Evolutionary conservation across 1,140 invertebrate genomes (phyloP), one percentile per base, ranked within the genome.

Genomic region (Carposina sasakii): DNA sequence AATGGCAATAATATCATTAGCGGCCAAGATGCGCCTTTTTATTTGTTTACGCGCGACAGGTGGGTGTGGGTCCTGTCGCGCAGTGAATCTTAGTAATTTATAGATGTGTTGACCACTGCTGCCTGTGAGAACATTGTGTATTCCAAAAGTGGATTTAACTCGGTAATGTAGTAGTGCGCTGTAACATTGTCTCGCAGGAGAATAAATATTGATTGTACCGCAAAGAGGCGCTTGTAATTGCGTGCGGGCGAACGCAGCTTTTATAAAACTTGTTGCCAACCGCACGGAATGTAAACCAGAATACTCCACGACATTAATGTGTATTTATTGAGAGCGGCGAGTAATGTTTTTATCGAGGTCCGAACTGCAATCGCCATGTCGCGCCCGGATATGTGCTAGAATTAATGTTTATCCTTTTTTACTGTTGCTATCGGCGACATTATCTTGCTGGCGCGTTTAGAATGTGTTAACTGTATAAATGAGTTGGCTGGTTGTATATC

Each of bases 281-380:
- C 73, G 71, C 77, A 67, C 65, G 70, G 79, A 78, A 81, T 76
- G 74, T 76, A 76, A 73, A 77, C 74, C 76, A 79, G 77, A 83
- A 83, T 79, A 69, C 74, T 68, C 49, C 63, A 60, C 68, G 79
- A 83, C 77, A 76, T 79, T 81, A 78, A 81, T 81, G 77, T 83
- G 70, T 84, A 84, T 84, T 84, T 84, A 84, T 84, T 81, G 75
- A 70, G 69, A 71, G 70, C 70, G 69, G 67, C 67, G 72, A 67
- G 74, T 81, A 81, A 84, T 84, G 79, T 84, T 84, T 84, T 84
- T 84, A 81, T 84, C 75, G 70, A 69, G 61, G 72, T 63, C 68
- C 60, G 62, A 60, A 56, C 57, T 45, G 50, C 57, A 51, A 61
- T 57, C 58, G 58, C 46, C 61, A 63, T 71, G 63, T 70, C 67